These are phyloP conservation scores for Epinotia demarniana DNA, from an alignment of 2,888 invertebrate genomes.

Conservation along the genomic window DNA sequence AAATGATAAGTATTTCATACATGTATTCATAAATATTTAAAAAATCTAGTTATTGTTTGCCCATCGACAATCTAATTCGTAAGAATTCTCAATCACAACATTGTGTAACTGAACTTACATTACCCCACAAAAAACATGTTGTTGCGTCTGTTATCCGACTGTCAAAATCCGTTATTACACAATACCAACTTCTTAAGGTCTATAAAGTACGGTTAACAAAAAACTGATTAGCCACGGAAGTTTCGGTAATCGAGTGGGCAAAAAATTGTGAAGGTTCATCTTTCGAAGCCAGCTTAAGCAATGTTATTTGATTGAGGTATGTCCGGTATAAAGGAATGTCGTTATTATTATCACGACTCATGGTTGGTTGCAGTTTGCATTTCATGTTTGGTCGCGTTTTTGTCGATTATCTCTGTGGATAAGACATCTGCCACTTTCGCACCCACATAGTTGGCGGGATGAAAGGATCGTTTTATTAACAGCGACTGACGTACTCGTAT, in stretches of 20 bases:
- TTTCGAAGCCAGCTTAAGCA: neutral
- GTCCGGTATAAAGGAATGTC: conserved; percentile 6
- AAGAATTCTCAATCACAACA: neutral
- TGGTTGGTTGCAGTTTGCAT: conserved; percentile 10
- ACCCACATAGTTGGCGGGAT: neutral
- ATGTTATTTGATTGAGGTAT: conserved; percentile 1
- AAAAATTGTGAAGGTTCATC: conserved; percentile 32
- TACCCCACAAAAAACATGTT: neutral
- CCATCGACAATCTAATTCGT: neutral
- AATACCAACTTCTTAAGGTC: conserved; percentile 8
- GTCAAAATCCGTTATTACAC: conserved; percentile 22
- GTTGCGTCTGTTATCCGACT: neutral
- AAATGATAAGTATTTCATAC: too few relatives aligned
- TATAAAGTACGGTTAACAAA: conserved; percentile 27
- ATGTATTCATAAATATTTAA: too few relatives aligned
- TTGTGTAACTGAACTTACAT: neutral
- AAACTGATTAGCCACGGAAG: conserved; percentile 28
- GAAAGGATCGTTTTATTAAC: neutral
- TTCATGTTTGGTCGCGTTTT: neutral
- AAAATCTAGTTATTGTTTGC: neutral
- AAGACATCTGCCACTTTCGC: neutral
- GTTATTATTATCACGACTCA: conserved; percentile 4
- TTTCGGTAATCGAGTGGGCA: conserved; percentile 25
- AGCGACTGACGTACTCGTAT: neutral
- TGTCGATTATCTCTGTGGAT: neutral